These are phyloP conservation scores for Etheostoma perlongum DNA, from an alignment of 2,797 vertebrate genomes.

Conservation along the genomic window DNA sequence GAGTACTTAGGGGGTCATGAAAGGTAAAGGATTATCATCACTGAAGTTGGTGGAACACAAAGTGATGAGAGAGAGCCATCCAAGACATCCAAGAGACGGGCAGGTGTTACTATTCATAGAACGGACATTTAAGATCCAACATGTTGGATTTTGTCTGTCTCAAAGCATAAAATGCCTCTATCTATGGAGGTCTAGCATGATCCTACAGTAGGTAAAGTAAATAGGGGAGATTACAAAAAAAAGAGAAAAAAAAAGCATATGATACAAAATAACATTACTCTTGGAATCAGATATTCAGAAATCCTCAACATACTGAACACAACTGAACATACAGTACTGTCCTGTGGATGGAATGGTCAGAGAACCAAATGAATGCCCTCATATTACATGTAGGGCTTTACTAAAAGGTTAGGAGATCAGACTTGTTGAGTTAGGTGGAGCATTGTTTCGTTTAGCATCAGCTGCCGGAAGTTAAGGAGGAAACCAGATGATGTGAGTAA, in stretches of 20 bases:
- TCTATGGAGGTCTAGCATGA: not conserved
- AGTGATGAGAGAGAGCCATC: constrained; percentile 8
- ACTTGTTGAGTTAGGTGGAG: not conserved
- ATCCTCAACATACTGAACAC: not conserved
- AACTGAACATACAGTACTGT: not conserved
- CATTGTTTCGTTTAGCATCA: not conserved
- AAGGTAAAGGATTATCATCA: not conserved
- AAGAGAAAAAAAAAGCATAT: not conserved
- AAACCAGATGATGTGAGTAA: not conserved
- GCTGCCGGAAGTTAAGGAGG: not conserved
- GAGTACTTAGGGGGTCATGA: not conserved
- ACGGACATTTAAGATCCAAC: not conserved
- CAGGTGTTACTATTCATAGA: constrained; percentile 19
- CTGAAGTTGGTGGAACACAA: not conserved
- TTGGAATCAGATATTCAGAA: not conserved
- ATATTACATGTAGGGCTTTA: not conserved
- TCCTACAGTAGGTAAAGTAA: not conserved
- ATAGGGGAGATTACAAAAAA: not conserved
- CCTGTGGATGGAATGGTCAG: not conserved
- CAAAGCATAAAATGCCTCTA: not conserved
- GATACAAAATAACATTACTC: not conserved
- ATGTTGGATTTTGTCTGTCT: constrained; percentile 3
- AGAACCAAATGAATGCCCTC: not conserved
- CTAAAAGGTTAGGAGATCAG: not conserved
- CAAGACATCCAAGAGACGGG: not conserved